Evolutionary conservation across 2,113 vertebrate genomes (phyloP), one percentile per base, ranked within the genome.

Genomic region (Oncorhynchus mykiss): DNA sequence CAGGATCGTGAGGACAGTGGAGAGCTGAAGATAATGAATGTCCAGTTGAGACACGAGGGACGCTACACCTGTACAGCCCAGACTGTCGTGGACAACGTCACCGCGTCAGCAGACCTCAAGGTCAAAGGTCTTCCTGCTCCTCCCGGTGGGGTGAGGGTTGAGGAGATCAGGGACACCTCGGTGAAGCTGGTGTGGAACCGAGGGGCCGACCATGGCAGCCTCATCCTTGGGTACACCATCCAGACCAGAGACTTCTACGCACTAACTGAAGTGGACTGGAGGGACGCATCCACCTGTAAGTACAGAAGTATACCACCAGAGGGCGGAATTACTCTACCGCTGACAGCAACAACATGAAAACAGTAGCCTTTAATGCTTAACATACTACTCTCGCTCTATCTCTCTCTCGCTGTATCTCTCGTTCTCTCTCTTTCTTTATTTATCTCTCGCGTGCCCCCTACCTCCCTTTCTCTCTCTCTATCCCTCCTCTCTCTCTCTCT

Each of bases 61-160:
- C 95, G 94, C 74, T 99, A 99, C 88, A 95, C 80, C 0, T 99
- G 98, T 89, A 97, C 95, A 0, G 95, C 97, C 24, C 96, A 98
- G 91, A 97, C 97, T 0, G 98, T 97, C 31, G 98, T 99, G 86
- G 98, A 99, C 91, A 97, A 94, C n/a, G 95, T 95, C 18, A 93
- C 93, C 0, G 96, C 95, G 11, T 95, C 94, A 0, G 96, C 96
- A 57, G 96, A 98, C 82, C 95, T 99, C 27, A 95, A 96, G 71
- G 92, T 99, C 69, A 92, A 94, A 99, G 98, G 97, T 31, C 95
- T 95, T 71, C 98, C 98, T 4, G 98, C 97, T 4, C 97, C 97
- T 70, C 97, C 98, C 0, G 98, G 98, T 57, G 95, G 97, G 71
- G 90, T 99, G 78, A 92, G 95, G 78, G 86, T 97, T 72, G 96